Evolutionary conservation across 2,888 invertebrate genomes (phyloP), one percentile per base, ranked within the genome.

Genomic region (Aspidiotus rigidus): DNA sequence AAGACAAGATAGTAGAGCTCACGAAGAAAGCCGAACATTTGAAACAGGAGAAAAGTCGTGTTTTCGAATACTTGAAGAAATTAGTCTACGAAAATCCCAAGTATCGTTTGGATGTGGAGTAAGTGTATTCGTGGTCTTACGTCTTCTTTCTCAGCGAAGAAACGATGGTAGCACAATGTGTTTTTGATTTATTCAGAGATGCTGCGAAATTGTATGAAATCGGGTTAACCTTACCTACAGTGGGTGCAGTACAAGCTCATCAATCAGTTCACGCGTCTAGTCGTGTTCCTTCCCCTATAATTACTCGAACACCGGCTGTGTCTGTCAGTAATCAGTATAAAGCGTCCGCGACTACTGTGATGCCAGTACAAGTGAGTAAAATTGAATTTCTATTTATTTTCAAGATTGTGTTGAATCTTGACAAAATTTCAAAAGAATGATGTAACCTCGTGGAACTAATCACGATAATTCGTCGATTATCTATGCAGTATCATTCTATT

Each of bases 21-120:
- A 66, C 59, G 9, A 59, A 59, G 56, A 66, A 59, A 44, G 44
- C 57, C 17, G 66, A 66, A 59, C 59, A 66, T n/a, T 41, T 66
- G n/a, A 41, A 66, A 49, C 66, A 59, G 44, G 66, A 66, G 15
- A 66, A 57, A 59, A 44, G 49, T 13, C 57, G 56, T n/a, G 59
- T 66, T 9, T 59, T 66, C n/a, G 66, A 66, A 28, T 59, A 66
- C 44, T 44, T 66, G 59, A 66, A 66, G 42, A 66, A 66, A 28
- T n/a, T 66, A 13, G 8, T 66, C 2, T 16, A 16, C 7, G 66
- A 66, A 42, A 59, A 44, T 49, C 42, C 42, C 49, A 66, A 59
- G n/a, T 59, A 59, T 8, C 16, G 7, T 49, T 49, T 66, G 7
- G 28, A n/a, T 11, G 49, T 57, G n/a, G 66, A 66, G 66, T 66